A percentile compares a stretch with the other conserved stretches of the same genome.
These are phyloP conservation scores for Agriotes lineatus DNA, from an alignment of 2,888 invertebrate genomes.

Conservation along the genomic window DNA sequence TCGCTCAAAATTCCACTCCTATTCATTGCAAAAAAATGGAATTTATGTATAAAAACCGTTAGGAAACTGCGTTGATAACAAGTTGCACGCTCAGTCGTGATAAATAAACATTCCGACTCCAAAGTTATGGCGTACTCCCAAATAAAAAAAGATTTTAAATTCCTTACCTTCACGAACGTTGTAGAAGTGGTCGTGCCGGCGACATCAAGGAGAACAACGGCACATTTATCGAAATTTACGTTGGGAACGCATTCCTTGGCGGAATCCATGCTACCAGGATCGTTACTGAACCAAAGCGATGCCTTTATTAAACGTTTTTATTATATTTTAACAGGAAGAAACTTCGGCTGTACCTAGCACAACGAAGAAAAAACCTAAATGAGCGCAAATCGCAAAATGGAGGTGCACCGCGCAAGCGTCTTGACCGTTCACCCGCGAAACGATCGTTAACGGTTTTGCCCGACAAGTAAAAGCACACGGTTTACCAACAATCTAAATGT, in stretches of 20 bases:
- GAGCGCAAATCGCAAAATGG: slow-evolving; percentile 25
- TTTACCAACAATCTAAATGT: background rate
- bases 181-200: slow-evolving; percentile 92
- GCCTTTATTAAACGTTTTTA: background rate
- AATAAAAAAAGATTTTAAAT: slow-evolving; percentile 23
- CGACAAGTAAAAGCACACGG: slow-evolving; percentile 36
- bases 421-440: slow-evolving; percentile 29
- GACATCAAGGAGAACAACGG: slow-evolving; percentile 82
- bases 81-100: background rate
- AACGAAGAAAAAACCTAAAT: slow-evolving; percentile 10
- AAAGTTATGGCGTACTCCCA: slow-evolving; percentile 4
- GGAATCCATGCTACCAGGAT: slow-evolving; percentile 17
- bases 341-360: background rate
- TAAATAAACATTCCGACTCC: slow-evolving; percentile 1
- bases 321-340: background rate
- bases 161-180: slow-evolving; percentile 84
- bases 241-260: slow-evolving; percentile 7
- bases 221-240: slow-evolving; percentile 67
- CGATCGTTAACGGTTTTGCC: slow-evolving; percentile 49
- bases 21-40: background rate
- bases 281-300: background rate
- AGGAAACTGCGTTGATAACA: background rate
- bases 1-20: slow-evolving; percentile 1
- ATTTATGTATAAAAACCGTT: slow-evolving; percentile 11
- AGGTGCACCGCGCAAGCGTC: slow-evolving; percentile 22